phyloP scores from a whole-genome alignment of 2,888 invertebrate species.

The Drosophila putrida region DNA sequence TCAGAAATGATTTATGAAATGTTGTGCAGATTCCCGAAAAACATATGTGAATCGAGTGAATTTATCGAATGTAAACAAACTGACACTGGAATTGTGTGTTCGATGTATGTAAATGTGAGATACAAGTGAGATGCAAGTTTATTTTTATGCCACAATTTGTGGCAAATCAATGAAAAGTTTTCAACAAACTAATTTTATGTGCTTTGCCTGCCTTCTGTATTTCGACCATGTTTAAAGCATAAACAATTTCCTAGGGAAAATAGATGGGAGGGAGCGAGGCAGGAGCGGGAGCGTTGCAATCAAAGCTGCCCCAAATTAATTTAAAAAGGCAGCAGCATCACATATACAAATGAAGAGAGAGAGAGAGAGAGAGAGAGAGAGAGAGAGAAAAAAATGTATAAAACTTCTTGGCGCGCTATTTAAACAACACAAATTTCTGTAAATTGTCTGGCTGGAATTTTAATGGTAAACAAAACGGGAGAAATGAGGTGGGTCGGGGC shows the following conservation, averaged over 20 bases:
- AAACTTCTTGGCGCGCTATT: slow-evolving; percentile 62
- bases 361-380: slow-evolving; percentile 9
- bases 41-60: slow-evolving; percentile 20
- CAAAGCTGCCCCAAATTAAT: slow-evolving; percentile 77
- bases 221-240: slow-evolving; percentile 59
- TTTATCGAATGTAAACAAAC: slow-evolving; percentile 30
- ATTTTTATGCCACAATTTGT: slow-evolving; percentile 66
- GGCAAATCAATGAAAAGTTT: slow-evolving; percentile 74
- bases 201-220: slow-evolving; percentile 28
- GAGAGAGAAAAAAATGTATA: slow-evolving; percentile 9
- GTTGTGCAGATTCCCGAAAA: slow-evolving; percentile 17
- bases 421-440: slow-evolving; percentile 76
- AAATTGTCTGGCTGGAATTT: slow-evolving; percentile 76
- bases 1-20: slow-evolving; percentile 66
- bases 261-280: not conserved
- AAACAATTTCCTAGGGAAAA: slow-evolving; percentile 58
- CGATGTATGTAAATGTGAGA: slow-evolving; percentile 14
- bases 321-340: slow-evolving; percentile 56
- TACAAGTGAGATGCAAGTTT: slow-evolving; percentile 43
- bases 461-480: slow-evolving; percentile 70
- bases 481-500: not conserved
- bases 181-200: slow-evolving; percentile 67
- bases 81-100: not conserved
- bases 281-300: slow-evolving; percentile 50
- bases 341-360: not conserved